These are phyloP conservation scores for Neoscelio sp. DNA, from an alignment of 2,888 invertebrate genomes.

Conservation along the genomic window DNA sequence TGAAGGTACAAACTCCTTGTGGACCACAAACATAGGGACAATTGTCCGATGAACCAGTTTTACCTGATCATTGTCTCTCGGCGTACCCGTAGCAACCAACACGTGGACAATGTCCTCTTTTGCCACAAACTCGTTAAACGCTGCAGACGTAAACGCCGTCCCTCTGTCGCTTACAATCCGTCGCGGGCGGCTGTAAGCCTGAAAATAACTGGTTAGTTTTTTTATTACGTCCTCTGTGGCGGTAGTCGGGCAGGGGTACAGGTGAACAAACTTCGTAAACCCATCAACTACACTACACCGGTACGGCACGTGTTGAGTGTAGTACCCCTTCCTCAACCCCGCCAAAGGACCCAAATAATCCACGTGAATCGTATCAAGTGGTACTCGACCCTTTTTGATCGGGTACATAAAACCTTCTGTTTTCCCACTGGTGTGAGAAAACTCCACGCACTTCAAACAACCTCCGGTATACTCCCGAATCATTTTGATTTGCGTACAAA, in stretches of 20 bases:
- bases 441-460: constrained; percentile 75
- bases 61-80: too few relatives aligned
- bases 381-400: constrained; percentile 7
- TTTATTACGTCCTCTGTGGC: constrained; percentile 57
- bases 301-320: too few relatives aligned
- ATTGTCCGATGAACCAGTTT: too few relatives aligned
- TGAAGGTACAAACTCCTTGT: too few relatives aligned
- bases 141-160: constrained; percentile 70
- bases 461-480: constrained; percentile 70
- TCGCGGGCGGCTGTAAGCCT: constrained; percentile 65
- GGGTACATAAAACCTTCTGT: constrained; percentile 14
- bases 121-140: not conserved
- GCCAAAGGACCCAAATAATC: too few relatives aligned
- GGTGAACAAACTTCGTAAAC: constrained; percentile 70
- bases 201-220: constrained; percentile 68
- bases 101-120: too few relatives aligned
- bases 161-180: constrained; percentile 73
- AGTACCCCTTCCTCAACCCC: constrained; percentile 4
- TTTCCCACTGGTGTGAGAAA: constrained; percentile 62
- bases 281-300: constrained; percentile 48
- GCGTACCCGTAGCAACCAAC: too few relatives aligned
- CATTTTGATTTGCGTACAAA: too few relatives aligned
- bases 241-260: constrained; percentile 64
- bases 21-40: too few relatives aligned
- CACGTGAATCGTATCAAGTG: constrained; percentile 31